Evolutionary conservation across 2,797 vertebrate species (phyloP).

Genomic region (Okamejei kenojei): DNA sequence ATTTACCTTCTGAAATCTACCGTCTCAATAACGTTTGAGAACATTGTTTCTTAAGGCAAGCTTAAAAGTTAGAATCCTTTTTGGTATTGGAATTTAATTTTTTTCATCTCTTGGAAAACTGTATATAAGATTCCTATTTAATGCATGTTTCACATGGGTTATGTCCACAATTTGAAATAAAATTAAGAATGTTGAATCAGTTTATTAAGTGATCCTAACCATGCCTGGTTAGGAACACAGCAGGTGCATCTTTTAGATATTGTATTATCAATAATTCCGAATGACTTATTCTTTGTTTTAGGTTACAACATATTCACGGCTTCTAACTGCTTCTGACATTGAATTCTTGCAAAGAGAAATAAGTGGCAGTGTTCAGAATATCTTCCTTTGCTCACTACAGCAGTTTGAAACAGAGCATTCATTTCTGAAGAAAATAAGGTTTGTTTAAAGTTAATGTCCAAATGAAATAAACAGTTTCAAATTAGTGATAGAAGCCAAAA

Average conservation of each 20-base stretch:
- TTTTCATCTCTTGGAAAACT: background rate
- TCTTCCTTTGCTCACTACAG: constrained; percentile 74
- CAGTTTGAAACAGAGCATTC: constrained; percentile 90
- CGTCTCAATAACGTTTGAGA: background rate
- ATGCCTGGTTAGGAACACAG: too few relatives aligned
- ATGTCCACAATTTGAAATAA: background rate
- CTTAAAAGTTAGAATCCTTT: background rate
- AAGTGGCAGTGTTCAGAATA: constrained; percentile 45
- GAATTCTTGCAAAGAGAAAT: constrained; percentile 55
- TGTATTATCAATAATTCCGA: too few relatives aligned
- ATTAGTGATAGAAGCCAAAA: too few relatives aligned
- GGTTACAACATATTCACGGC: constrained; percentile 92
- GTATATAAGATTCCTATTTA: background rate
- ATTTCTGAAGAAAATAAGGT: constrained; percentile 83
- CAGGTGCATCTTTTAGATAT: too few relatives aligned
- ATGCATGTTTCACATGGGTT: background rate
- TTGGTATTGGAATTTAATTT: background rate
- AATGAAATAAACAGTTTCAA: background rate
- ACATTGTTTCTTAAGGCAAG: background rate
- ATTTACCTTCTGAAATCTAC: background rate
- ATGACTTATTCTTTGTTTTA: constrained; percentile 45
- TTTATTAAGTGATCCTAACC: background rate
- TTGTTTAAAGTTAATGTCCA: constrained; percentile 36
- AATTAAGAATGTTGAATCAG: background rate
- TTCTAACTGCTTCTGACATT: constrained; percentile 72